Percentiles rank a stretch among this genome's conserved stretches.
Evolutionary conservation across 2,888 invertebrate species (phyloP).

Genomic region (Sinhomidia bicolor): DNA sequence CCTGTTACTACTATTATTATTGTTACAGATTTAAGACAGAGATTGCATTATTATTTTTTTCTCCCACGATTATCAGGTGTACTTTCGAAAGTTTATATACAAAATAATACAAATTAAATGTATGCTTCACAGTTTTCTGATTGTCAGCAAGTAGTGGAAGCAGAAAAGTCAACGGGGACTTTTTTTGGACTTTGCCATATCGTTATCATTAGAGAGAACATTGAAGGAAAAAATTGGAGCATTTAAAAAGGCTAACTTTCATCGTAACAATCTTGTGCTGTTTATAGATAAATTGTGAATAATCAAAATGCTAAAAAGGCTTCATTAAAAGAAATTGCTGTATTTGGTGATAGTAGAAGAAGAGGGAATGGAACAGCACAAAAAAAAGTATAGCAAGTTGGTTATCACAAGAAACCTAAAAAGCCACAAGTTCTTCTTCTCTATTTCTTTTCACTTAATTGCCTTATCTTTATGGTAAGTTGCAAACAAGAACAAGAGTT

Average conservation of each 20-base stretch:
- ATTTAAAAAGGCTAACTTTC: neutral
- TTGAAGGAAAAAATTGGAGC: neutral
- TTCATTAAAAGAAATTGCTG: neutral
- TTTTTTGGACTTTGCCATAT: slow-evolving; percentile 17
- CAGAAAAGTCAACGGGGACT: neutral
- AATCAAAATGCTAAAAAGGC: neutral
- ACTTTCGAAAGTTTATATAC: neutral
- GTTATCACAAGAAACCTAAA: slow-evolving; percentile 8
- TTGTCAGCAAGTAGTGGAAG: neutral
- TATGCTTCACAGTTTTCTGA: neutral
- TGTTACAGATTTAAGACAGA: slow-evolving; percentile 35
- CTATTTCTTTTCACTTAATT: slow-evolving; percentile 3
- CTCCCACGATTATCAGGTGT: slow-evolving; percentile 50
- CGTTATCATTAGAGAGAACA: neutral
- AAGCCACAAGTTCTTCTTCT: slow-evolving; percentile 10
- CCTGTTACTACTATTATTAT: slow-evolving; percentile 1
- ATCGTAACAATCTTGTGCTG: neutral
- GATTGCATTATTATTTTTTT: slow-evolving; percentile 33
- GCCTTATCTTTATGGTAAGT: slow-evolving; percentile 26
- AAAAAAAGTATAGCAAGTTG: neutral
- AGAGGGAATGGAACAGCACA: neutral
- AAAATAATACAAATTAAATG: neutral
- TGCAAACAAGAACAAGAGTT: neutral
- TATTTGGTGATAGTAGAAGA: neutral
- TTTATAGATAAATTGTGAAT: neutral